These are phyloP conservation scores for Oreochromis grahami DNA, from an alignment of 2,797 vertebrate genomes.

Conservation along the genomic window DNA sequence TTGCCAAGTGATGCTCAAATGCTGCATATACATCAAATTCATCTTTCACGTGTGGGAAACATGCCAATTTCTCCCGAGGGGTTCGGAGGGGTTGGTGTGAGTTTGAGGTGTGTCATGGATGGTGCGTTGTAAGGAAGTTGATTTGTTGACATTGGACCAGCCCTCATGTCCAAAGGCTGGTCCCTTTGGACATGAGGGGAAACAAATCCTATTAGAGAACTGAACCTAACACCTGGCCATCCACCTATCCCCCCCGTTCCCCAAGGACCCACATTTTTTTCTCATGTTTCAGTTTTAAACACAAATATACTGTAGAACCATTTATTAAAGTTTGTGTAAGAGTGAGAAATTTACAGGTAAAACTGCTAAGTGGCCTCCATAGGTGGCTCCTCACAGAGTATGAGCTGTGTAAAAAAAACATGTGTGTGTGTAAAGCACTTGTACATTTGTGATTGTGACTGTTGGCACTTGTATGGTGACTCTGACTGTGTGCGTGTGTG, in stretches of 20 bases:
- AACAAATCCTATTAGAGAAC: conserved; percentile 66
- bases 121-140: conserved; percentile 24
- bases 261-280: not conserved
- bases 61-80: not conserved
- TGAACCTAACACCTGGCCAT: conserved; percentile 36
- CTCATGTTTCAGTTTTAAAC: not conserved
- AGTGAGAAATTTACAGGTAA: not conserved
- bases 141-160: conserved; percentile 52
- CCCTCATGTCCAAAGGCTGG: not conserved
- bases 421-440: not conserved
- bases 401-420: conserved; percentile 19
- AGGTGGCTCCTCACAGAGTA: conserved; percentile 11
- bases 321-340: not conserved
- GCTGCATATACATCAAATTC: not conserved
- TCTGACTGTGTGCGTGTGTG: not conserved
- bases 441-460: conserved; percentile 21
- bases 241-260: not conserved
- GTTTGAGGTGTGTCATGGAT: not conserved
- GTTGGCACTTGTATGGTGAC: conserved; percentile 16
- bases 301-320: not conserved
- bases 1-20: not conserved
- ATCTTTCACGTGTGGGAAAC: not conserved
- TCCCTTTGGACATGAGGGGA: conserved; percentile 57
- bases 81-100: not conserved
- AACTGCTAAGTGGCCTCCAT: conserved; percentile 25